These are phyloP conservation scores for Drosophila gaucha DNA, from an alignment of 2,888 invertebrate genomes.

Conservation along the genomic window DNA sequence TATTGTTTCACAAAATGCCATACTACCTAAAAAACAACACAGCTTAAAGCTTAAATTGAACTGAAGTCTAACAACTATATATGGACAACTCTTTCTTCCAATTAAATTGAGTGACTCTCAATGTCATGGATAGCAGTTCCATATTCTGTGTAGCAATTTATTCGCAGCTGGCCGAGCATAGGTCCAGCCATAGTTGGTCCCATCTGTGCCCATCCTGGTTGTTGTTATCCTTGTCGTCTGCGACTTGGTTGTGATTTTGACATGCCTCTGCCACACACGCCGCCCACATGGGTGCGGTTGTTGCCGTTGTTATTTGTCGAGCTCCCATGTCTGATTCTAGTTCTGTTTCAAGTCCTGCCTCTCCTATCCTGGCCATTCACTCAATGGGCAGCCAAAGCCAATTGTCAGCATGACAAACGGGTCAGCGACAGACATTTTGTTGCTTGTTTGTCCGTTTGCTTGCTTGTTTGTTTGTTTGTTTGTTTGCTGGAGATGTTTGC, in stretches of 20 bases:
- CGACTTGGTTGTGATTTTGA: conserved; percentile 71
- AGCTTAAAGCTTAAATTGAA: conserved; percentile 2
- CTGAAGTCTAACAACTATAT: not conserved
- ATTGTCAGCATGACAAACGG: conserved; percentile 77
- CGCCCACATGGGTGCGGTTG: conserved; percentile 27
- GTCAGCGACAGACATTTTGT: conserved; percentile 60
- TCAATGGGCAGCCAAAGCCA: conserved; percentile 67
- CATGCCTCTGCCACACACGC: conserved; percentile 46
- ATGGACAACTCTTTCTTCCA: conserved; percentile 32
- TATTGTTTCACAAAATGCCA: no score
- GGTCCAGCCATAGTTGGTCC: conserved; percentile 33
- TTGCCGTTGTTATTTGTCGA: conserved; percentile 54
- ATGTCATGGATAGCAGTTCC: conserved; percentile 31
- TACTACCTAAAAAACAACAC: not conserved
- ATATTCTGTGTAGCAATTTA: conserved; percentile 31
- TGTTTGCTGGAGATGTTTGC: conserved; percentile 53
- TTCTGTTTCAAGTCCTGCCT: conserved; percentile 22
- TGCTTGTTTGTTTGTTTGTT: conserved; percentile 43
- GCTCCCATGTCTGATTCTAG: conserved; percentile 41
- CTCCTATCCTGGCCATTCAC: conserved; percentile 38
- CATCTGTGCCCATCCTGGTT: conserved; percentile 53
- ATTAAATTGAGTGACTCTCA: conserved; percentile 66
- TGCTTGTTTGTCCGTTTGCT: conserved; percentile 42
- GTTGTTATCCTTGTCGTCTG: conserved; percentile 66
- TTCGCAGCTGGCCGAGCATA: conserved; percentile 37